Base-by-base conservation (phyloP, 2,113 vertebrate species). In the Gambusia holbrooki region DNA sequence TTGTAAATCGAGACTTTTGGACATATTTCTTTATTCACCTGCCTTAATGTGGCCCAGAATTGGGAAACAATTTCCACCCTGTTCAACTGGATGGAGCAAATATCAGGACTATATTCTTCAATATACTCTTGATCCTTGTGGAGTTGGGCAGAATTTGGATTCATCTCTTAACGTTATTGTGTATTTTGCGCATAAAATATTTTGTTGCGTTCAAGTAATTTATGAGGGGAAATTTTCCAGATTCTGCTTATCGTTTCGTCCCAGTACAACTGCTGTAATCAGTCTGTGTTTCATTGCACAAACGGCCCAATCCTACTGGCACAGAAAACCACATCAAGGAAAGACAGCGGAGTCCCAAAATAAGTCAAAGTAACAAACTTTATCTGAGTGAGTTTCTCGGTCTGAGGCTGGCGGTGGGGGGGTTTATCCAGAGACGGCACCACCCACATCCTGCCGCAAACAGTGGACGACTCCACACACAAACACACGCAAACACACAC, bases 371-470 rank as follows among this genome's bases (percentile, higher is more conserved):
- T 79, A 12, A 30, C 74, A 74, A 40, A 51, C 29, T 35, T 35
- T 27, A 29, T 58, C 51, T 72, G 40, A 33, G 22, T n/a, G 19
- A 27, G 19, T 73, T 78, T 71, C 66, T 68, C 30, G 64, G 29
- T 54, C 62, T 58, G 72, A 75, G 35, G 83, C 73, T 64, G 79
- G 35, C 10, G 35, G 35, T 10, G 35, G 35, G 35, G 35, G 79
- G 87, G 81, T 28, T 86, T 83, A 79, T n/a, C 79, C 48, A 45
- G 48, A 85, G 77, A 84, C 75, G 90, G 73, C 62, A 90, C 81
- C 92, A 92, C 93, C 92, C 92, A 87, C 90, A 93, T 86, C 80
- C 81, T 79, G 87, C 29, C 91, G 71, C 63, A 90, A 84, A 29
- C 72, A 85, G 76, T 75, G 13, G 37, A 77, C 84, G 87, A 88